Percentiles rank a stretch among this genome's conserved stretches.
Conservation (phyloP, 2,888 invertebrate genomes). For the Megalurothrips usitatus region DNA sequence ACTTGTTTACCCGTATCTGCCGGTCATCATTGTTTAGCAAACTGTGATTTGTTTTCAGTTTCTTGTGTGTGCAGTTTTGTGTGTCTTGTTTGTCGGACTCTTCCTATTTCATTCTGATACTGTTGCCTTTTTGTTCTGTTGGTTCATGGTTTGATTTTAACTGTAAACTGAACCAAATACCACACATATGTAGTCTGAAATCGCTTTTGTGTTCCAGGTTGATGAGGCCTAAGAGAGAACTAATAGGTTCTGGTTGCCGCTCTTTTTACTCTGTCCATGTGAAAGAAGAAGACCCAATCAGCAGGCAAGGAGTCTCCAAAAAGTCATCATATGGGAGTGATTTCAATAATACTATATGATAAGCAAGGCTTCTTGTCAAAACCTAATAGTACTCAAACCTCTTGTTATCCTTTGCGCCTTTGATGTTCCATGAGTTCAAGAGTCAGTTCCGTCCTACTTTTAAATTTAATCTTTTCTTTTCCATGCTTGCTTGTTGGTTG, state of each 20-base stretch:
- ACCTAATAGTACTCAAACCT: too few species aligned
- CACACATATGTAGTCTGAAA: background rate
- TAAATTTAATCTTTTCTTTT: too few species aligned
- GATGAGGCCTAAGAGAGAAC: slow-evolving; percentile 4
- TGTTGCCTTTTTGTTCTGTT: background rate
- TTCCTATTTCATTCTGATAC: background rate
- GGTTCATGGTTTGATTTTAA: background rate
- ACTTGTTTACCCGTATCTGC: background rate
- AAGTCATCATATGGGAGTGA: slow-evolving; percentile 4
- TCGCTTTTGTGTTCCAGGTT: background rate
- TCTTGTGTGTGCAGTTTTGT: background rate
- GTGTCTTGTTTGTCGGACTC: background rate
- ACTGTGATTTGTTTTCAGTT: background rate
- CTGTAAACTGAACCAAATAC: background rate
- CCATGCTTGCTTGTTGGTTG: too few species aligned
- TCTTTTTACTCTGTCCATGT: background rate
- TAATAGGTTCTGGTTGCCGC: background rate
- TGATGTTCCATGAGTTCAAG: too few species aligned
- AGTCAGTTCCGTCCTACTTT: too few species aligned
- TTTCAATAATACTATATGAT: background rate
- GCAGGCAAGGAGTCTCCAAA: background rate
- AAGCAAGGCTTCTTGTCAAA: background rate
- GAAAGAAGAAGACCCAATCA: background rate
- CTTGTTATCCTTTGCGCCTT: too few species aligned
- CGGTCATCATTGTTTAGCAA: background rate